Percentiles rank a stretch among this genome's conserved stretches.
Evolutionary conservation across 2,888 invertebrate genomes (phyloP).

Genomic region (Notodonta ziczac): DNA sequence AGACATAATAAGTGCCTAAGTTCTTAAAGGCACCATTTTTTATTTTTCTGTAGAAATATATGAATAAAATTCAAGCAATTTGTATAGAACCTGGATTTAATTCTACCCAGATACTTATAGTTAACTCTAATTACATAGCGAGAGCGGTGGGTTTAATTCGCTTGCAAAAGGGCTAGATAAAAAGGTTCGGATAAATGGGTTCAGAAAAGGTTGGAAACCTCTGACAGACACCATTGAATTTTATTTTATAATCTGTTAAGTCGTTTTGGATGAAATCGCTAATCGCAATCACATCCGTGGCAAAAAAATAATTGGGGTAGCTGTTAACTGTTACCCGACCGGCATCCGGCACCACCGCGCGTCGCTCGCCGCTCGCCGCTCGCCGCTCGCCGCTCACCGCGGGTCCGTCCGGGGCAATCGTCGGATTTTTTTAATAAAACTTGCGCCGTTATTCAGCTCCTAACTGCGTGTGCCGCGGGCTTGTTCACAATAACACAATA

Average conservation of each 20-base stretch:
- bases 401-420: slow-evolving; percentile 10
- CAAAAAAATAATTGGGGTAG: neutral
- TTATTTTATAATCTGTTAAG: neutral
- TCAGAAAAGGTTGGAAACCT: too few species aligned
- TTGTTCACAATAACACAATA: slow-evolving; percentile 45
- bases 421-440: slow-evolving; percentile 41
- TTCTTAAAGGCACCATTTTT: neutral
- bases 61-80: too few species aligned
- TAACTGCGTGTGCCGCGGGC: slow-evolving; percentile 28
- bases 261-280: neutral
- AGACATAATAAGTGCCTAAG: neutral
- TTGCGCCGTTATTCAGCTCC: slow-evolving; percentile 33
- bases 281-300: neutral
- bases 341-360: neutral
- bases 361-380: neutral
- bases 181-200: too few species aligned
- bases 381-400: neutral
- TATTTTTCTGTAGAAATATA: too few species aligned
- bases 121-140: too few species aligned
- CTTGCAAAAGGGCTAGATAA: too few species aligned
- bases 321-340: slow-evolving; percentile 9
- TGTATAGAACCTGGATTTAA: too few species aligned
- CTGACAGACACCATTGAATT: too few species aligned
- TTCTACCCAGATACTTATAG: too few species aligned
- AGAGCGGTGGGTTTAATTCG: too few species aligned